phyloP scores from a whole-genome alignment of 2,113 vertebrate species.

The Struthidea cinerea region DNA sequence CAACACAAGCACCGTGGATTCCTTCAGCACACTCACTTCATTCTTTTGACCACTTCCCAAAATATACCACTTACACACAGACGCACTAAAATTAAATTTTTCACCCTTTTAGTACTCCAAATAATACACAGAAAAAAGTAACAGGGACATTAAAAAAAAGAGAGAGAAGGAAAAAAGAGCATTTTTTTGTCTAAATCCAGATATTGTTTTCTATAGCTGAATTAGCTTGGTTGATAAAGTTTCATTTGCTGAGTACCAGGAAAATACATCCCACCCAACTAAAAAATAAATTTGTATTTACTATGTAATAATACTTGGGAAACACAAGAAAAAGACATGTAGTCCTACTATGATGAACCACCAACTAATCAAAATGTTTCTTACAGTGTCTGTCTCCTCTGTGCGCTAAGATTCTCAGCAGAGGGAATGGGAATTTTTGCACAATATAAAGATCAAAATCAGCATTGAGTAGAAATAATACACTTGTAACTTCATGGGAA shows the following conservation, averaged over 20 bases:
- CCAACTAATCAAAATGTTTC: not conserved
- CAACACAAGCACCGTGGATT: not conserved
- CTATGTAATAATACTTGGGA: not conserved
- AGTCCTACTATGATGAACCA: not conserved
- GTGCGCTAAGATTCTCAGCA: not conserved
- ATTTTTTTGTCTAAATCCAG: constrained; percentile 21
- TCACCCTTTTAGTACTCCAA: not conserved
- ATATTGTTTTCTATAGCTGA: constrained; percentile 7
- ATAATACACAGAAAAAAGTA: not conserved
- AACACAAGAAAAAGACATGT: not conserved
- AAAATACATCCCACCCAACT: not conserved
- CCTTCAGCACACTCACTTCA: not conserved
- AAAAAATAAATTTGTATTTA: not conserved
- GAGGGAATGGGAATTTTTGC: not conserved
- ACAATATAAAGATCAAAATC: not conserved
- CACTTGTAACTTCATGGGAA: not conserved
- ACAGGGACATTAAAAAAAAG: not conserved
- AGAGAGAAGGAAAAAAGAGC: not conserved
- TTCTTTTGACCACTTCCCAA: not conserved
- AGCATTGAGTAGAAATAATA: not conserved
- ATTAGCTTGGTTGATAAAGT: not conserved
- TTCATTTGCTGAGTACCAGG: not conserved
- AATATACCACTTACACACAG: not conserved
- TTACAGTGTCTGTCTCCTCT: not conserved
- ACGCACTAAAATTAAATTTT: not conserved